These are phyloP conservation scores for Oscheius sp. DNA, from an alignment of 2,888 invertebrate genomes.

Conservation along the genomic window DNA sequence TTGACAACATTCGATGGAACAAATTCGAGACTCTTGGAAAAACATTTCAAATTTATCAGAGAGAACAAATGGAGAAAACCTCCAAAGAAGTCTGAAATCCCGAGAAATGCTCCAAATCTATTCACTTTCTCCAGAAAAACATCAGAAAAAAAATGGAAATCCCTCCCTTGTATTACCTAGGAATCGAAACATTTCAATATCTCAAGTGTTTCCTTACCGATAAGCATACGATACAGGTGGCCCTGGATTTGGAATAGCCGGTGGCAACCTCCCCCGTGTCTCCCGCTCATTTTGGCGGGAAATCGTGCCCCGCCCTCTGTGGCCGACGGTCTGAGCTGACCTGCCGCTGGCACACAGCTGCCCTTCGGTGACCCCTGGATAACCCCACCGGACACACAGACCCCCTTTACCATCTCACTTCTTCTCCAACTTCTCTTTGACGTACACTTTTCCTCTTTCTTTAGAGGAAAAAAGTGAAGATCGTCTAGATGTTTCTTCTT, in stretches of 20 bases:
- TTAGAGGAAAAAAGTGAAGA: too few species aligned
- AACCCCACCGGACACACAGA: slow-evolving; percentile 12
- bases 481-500: neutral
- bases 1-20: too few species aligned
- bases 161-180: too few species aligned
- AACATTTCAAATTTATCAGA: too few species aligned
- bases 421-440: neutral
- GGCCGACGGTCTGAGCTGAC: slow-evolving; percentile 19
- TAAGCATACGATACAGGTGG: neutral
- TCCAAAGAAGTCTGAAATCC: too few species aligned
- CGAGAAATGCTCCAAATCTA: too few species aligned
- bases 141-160: too few species aligned
- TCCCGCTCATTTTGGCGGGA: slow-evolving; percentile 20
- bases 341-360: slow-evolving; percentile 34
- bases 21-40: too few species aligned
- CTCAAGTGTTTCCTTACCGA: neutral
- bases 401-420: neutral
- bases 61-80: too few species aligned
- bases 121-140: too few species aligned
- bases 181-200: too few species aligned
- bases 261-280: neutral
- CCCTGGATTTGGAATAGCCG: neutral
- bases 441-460: neutral
- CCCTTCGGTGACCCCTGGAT: slow-evolving; percentile 23
- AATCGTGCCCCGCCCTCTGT: slow-evolving; percentile 27